Conservation (phyloP, 1,140 invertebrate species). For the Trachymyrmex septentrionalis region DNA sequence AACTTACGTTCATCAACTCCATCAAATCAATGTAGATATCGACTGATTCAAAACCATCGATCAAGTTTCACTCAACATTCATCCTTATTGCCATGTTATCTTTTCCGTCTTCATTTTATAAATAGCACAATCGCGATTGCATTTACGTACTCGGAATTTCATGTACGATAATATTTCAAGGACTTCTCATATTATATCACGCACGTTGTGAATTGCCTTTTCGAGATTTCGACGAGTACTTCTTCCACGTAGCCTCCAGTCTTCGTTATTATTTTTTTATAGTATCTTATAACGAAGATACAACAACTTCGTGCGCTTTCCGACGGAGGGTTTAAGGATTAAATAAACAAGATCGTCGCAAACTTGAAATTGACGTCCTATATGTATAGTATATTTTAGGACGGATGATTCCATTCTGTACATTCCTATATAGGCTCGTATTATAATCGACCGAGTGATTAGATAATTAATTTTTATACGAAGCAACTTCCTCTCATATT, state of each 20-base stretch:
- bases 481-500: background rate
- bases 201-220: constrained; percentile 50
- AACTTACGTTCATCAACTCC: constrained; percentile 17
- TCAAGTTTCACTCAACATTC: constrained; percentile 56
- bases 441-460: constrained; percentile 63
- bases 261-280: constrained; percentile 61
- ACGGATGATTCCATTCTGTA: constrained; percentile 44
- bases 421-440: constrained; percentile 57
- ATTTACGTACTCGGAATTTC: constrained; percentile 24
- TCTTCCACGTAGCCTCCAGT: constrained; percentile 58
- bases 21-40: constrained; percentile 41
- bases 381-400: background rate
- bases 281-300: constrained; percentile 46
- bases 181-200: constrained; percentile 16
- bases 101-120: constrained; percentile 49
- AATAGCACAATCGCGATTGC: background rate
- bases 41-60: constrained; percentile 5
- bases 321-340: constrained; percentile 15
- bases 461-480: constrained; percentile 75
- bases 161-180: background rate
- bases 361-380: constrained; percentile 22
- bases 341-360: constrained; percentile 20
- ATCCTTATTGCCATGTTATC: constrained; percentile 71
- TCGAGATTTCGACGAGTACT: constrained; percentile 47
- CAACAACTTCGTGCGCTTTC: constrained; percentile 57